phyloP scores from a whole-genome alignment of 2,797 vertebrate species.

The Danio jaintianensis region DNA sequence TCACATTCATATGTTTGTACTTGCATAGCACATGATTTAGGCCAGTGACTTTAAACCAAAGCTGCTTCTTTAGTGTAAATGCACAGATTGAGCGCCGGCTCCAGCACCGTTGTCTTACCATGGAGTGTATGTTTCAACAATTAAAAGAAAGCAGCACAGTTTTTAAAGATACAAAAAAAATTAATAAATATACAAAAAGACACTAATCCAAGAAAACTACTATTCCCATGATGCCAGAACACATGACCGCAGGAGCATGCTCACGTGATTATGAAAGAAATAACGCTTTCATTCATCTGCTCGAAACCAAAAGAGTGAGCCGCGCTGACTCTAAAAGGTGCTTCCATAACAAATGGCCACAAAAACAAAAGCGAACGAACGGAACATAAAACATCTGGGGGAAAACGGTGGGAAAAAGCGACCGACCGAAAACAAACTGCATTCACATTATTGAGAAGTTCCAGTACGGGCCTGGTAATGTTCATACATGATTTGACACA shows the following conservation, averaged over 20 bases:
- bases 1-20: neutral
- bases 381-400: slow-evolving; percentile 63
- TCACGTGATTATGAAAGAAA: slow-evolving; percentile 72
- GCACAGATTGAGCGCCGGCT: neutral
- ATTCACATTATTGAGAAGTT: slow-evolving; percentile 86
- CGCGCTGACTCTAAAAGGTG: slow-evolving; percentile 77
- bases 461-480: slow-evolving; percentile 84
- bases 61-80: neutral
- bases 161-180: slow-evolving; percentile 83
- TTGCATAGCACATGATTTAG: neutral
- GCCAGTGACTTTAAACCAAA: too few relatives aligned
- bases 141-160: slow-evolving; percentile 64
- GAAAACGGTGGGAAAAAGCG: slow-evolving; percentile 62
- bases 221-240: slow-evolving; percentile 83
- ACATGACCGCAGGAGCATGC: slow-evolving; percentile 89
- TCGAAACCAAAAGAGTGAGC: slow-evolving; percentile 76
- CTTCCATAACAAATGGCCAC: slow-evolving; percentile 79
- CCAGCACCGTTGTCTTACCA: neutral
- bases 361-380: slow-evolving; percentile 60
- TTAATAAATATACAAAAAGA: slow-evolving; percentile 85
- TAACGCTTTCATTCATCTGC: slow-evolving; percentile 83
- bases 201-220: slow-evolving; percentile 81
- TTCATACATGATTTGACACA: slow-evolving; percentile 75
- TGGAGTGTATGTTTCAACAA: slow-evolving; percentile 41
- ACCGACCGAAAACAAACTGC: slow-evolving; percentile 68